These are phyloP conservation scores for Centropus bengalensis DNA, from an alignment of 2,113 vertebrate species.

Conservation along the genomic window DNA sequence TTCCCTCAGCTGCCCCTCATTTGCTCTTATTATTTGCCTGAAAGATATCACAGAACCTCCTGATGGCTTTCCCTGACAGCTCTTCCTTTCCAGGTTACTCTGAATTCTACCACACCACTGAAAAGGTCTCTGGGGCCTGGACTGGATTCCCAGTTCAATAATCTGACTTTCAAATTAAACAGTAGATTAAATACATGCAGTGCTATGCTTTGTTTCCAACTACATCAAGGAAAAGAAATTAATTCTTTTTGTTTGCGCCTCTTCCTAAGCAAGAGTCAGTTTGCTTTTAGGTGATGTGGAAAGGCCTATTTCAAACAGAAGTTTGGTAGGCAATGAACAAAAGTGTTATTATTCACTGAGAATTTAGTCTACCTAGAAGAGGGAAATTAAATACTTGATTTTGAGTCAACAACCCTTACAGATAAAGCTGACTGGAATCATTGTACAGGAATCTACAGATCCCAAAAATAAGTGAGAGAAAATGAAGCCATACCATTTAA, in stretches of 20 bases:
- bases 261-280: neutral
- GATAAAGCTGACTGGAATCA: neutral
- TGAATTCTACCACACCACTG: neutral
- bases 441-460: neutral
- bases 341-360: neutral
- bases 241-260: neutral
- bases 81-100: neutral
- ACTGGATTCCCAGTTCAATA: neutral
- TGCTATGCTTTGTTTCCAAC: neutral
- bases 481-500: conserved; percentile 86
- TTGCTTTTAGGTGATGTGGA: neutral
- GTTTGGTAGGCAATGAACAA: neutral
- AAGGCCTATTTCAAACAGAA: neutral
- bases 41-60: neutral
- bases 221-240: neutral
- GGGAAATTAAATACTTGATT: neutral
- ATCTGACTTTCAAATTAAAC: neutral
- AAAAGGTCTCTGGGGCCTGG: neutral
- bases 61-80: neutral
- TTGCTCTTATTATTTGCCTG: neutral
- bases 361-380: neutral
- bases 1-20: neutral
- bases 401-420: neutral
- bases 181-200: neutral
- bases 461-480: neutral